Evolutionary conservation across 2,797 vertebrate genomes (phyloP).

Genomic region (Fistularia tabacaria): DNA sequence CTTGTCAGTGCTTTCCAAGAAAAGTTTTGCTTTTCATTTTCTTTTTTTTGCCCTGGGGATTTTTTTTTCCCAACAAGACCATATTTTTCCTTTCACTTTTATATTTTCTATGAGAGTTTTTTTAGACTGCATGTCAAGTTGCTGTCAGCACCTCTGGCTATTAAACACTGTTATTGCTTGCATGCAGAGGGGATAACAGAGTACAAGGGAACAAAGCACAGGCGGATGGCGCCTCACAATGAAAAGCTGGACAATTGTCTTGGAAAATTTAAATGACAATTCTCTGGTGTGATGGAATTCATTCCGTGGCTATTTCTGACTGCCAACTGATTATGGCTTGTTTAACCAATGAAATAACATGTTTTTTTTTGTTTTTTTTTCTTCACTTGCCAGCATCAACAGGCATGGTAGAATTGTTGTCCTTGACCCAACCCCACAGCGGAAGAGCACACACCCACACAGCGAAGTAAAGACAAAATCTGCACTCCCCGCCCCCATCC

Average conservation of each 20-base stretch:
- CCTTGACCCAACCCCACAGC: constrained; percentile 24
- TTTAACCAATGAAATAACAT: too few species aligned
- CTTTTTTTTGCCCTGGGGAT: constrained; percentile 40
- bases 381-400: neutral
- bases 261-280: neutral
- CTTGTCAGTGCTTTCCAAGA: constrained; percentile 42
- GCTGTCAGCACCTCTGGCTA: constrained; percentile 45
- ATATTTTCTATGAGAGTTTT: constrained; percentile 15
- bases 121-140: constrained; percentile 33
- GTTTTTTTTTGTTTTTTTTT: constrained; percentile 4
- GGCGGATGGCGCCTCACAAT: neutral
- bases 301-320: constrained; percentile 9
- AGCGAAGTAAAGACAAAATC: constrained; percentile 12
- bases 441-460: constrained; percentile 17
- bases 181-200: constrained; percentile 14
- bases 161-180: constrained; percentile 8
- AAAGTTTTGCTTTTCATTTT: constrained; percentile 34
- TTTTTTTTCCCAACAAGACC: constrained; percentile 28
- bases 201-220: neutral
- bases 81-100: constrained; percentile 12
- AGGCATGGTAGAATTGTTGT: constrained; percentile 14
- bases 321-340: neutral
- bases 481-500: neutral
- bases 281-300: constrained; percentile 5
- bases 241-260: neutral